Base-by-base conservation (phyloP, 2,113 vertebrate genomes). In the Symphodus melops region DNA sequence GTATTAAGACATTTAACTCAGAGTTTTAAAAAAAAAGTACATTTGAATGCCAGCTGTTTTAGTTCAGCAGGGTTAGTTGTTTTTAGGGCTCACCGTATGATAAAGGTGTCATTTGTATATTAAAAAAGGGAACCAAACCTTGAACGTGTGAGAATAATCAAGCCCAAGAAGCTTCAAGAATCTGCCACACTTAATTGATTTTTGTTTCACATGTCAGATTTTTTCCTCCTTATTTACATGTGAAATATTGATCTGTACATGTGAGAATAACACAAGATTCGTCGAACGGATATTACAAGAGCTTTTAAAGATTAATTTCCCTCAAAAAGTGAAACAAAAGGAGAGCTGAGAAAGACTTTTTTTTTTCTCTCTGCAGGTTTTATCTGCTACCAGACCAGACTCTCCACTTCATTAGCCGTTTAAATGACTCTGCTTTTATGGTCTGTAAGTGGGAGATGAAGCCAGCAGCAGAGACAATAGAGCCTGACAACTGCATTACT, bases 361-460 rank as follows among this genome's bases (percentile, higher is more conserved):
- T 33, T 74, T 79, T 78, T 78, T 67, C 67, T 52, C 51, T 65
- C 48, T 57, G 68, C n/a, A 5, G 68, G 69, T 80, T 88, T 91
- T 90, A 91, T 92, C 91, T 81, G 72, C 76, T 77, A n/a, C 71
- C 23, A 61, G 79, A 71, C 79, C 84, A 89, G 86, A 86, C 87
- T 81, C 81, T 90, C 82, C 75, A 83, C 84, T 92, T 93, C 90
- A 94, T 92, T 89, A 93, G 84, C 75, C 59, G 81, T 86, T 89
- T 87, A 89, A 91, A 92, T 86, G 82, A 82, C 82, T 84, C 68
- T 28, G 21, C 62, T 90, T 92, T 91, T 89, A 93, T 89, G 86
- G 82, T 78, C 85, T 90, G 87, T 68, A 39, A 90, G 81, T 65
- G 61, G 75, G 85, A 88, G 88, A 88, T 82, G 86, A 91, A 79